Conservation (phyloP, 2,113 vertebrate genomes). For the Equus quagga region DNA sequence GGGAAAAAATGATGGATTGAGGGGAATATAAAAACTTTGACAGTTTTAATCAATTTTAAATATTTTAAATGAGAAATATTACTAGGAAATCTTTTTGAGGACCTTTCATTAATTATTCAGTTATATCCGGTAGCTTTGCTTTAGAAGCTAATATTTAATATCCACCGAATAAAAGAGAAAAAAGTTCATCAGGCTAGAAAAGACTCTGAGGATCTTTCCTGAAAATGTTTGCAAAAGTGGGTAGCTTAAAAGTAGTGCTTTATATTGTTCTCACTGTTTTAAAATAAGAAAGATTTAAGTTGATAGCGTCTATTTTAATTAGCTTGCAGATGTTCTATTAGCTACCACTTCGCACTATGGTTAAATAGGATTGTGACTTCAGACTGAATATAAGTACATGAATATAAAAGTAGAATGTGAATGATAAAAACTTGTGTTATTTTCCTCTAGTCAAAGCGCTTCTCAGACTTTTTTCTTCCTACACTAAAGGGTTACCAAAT, state of each 20-base stretch:
- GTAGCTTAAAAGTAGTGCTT: constrained; percentile 33
- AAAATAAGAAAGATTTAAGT: constrained; percentile 47
- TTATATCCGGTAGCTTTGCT: not conserved
- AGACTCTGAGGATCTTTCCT: not conserved
- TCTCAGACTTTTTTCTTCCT: not conserved
- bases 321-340: not conserved
- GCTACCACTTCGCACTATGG: not conserved
- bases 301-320: constrained; percentile 19
- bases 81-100: not conserved
- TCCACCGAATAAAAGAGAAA: not conserved
- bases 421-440: constrained; percentile 3
- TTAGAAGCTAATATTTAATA: not conserved
- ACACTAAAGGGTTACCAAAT: not conserved
- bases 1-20: not conserved
- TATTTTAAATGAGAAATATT: constrained; percentile 27
- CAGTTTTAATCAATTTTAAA: constrained; percentile 19
- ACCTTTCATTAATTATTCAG: constrained; percentile 45
- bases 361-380: constrained; percentile 45
- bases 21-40: not conserved
- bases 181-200: not conserved
- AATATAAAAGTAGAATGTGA: not conserved
- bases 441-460: not conserved
- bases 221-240: constrained; percentile 30
- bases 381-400: not conserved
- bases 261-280: not conserved